Evolutionary conservation across 2,888 invertebrate genomes (phyloP).

Genomic region (Galeopsomyia nigrocyanea): DNA sequence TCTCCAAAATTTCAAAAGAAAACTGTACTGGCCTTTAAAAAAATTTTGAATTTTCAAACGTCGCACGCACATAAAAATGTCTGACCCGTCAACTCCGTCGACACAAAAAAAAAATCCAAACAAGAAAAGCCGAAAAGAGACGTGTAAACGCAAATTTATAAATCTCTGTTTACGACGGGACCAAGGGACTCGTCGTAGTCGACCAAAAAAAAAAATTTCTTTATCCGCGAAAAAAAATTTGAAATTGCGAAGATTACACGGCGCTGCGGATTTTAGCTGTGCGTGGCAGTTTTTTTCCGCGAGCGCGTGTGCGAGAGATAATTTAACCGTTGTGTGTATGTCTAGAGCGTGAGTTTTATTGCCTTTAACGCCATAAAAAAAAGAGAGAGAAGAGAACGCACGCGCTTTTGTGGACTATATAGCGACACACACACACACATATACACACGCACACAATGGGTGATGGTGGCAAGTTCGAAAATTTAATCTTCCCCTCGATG

Average conservation of each 20-base stretch:
- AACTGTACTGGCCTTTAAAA: slow-evolving; percentile 1
- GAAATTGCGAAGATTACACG: slow-evolving; percentile 27
- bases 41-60: slow-evolving; percentile 29
- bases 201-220: slow-evolving; percentile 14
- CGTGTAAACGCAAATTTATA: slow-evolving; percentile 19
- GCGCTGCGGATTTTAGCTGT: slow-evolving; percentile 9
- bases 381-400: slow-evolving; percentile 45
- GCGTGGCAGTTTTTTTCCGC: slow-evolving; percentile 33
- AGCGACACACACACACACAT: slow-evolving; percentile 10
- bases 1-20: not conserved
- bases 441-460: slow-evolving; percentile 21
- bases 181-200: slow-evolving; percentile 18
- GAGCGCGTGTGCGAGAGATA: slow-evolving; percentile 51
- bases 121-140: not conserved
- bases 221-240: slow-evolving; percentile 15
- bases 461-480: slow-evolving; percentile 28
- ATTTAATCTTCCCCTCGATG: slow-evolving; percentile 28
- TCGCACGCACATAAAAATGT: slow-evolving; percentile 20
- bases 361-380: slow-evolving; percentile 57
- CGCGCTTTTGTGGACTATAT: slow-evolving; percentile 28
- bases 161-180: slow-evolving; percentile 40
- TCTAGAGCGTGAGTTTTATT: slow-evolving; percentile 61
- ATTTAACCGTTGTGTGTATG: slow-evolving; percentile 58
- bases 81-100: slow-evolving; percentile 11
- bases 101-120: slow-evolving; percentile 7